Evolutionary conservation across 1,140 invertebrate species (phyloP).

Genomic region (Teleopsis dalmanni): DNA sequence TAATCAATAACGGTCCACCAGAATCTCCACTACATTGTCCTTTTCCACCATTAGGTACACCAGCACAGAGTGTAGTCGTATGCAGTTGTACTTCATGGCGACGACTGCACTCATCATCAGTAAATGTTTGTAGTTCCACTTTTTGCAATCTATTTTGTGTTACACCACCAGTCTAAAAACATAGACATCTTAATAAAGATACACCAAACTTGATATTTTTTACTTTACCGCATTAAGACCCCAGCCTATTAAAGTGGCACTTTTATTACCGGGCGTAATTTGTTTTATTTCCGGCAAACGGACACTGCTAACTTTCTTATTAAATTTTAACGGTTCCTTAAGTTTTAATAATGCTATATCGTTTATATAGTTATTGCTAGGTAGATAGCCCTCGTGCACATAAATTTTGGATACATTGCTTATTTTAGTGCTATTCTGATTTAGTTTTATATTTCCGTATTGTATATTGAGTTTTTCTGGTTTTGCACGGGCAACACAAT

Average conservation of each 20-base stretch:
- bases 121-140: conserved; percentile 36
- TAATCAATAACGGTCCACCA: conserved; percentile 42
- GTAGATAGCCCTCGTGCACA: conserved; percentile 33
- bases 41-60: conserved; percentile 38
- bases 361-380: conserved; percentile 24
- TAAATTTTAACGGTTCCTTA: conserved; percentile 9
- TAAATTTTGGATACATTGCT: conserved; percentile 20
- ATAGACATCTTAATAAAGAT: background rate
- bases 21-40: conserved; percentile 47
- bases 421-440: conserved; percentile 22
- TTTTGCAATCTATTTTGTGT: conserved; percentile 36
- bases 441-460: conserved; percentile 24
- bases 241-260: conserved; percentile 32
- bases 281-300: conserved; percentile 23
- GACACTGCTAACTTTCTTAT: conserved; percentile 19
- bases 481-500: conserved; percentile 22
- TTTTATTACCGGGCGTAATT: conserved; percentile 13
- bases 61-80: conserved; percentile 40
- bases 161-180: conserved; percentile 34
- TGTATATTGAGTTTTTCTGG: conserved; percentile 23
- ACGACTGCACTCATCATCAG: conserved; percentile 33
- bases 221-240: conserved; percentile 28
- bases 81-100: conserved; percentile 28
- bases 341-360: conserved; percentile 32
- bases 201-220: background rate